Base-by-base conservation (phyloP, 1,140 invertebrate genomes). In the Drosophila biarmipes region DNA sequence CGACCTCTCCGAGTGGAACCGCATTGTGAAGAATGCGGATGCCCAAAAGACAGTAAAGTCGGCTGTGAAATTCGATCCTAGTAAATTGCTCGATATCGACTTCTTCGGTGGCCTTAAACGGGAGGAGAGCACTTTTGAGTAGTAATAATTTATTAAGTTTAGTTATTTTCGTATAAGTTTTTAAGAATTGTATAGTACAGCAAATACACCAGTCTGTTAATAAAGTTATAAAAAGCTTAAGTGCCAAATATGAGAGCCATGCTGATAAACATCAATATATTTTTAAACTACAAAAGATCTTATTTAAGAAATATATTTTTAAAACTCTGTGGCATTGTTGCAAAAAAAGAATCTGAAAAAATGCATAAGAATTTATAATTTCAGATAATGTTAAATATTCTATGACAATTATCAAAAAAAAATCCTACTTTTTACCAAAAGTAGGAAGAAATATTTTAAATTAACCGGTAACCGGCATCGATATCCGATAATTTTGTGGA, bases 1-100 rank as follows among this genome's bases (percentile, higher is more conserved):
- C 42, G 90, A 91, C 48, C 68, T 84, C 24, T 52, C 27, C 2
- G 90, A 91, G 34, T 91, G 90, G 90, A 71, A 52, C 6, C 69
- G 73, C 11, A 62, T 78, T 56, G 66, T 90, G 14, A 67, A 56
- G 6, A 61, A 73, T 55, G 46, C 54, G 4, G 74, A 86, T 57
- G 38, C 31, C 2, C 24, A 51, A 29, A 45, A 19, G 4, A 11
- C 15, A 6, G 34, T 24, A 11, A 46, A 29, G 11, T 21, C 19
- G 15, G 35, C 40, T 8, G 42, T 21, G 15, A 29, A n/a, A 42
- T 11, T n/a, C 5, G n/a, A 38, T 54, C 27, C 19, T 53, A 35
- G 17, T 2, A 53, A 38, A 11, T 42, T 69, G 5, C 66, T 69
- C 15, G 46, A 66, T 2, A 49, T 35, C n/a, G 71, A 74, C 52